These are phyloP conservation scores for Nezara viridula DNA, from an alignment of 2,888 invertebrate genomes.

Conservation along the genomic window DNA sequence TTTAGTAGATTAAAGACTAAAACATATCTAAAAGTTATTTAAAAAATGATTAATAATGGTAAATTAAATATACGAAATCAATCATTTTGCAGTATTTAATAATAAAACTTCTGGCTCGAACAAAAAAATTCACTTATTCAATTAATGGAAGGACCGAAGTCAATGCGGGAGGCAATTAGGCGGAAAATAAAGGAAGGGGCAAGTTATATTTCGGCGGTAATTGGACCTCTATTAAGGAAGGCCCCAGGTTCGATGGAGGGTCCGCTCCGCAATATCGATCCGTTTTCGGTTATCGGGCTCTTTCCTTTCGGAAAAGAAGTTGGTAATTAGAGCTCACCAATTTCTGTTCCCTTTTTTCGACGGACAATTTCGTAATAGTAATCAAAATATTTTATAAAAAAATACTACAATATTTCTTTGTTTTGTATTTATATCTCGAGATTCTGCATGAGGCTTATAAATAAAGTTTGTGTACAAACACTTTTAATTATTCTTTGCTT, in stretches of 20 bases:
- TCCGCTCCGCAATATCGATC: not conserved
- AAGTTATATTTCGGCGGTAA: slow-evolving; percentile 26
- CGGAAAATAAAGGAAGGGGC: not conserved
- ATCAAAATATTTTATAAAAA: too few relatives aligned
- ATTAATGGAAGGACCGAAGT: not conserved
- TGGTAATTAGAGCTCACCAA: not conserved
- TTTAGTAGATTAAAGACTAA: too few relatives aligned
- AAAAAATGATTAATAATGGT: not conserved
- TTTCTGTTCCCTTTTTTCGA: too few relatives aligned
- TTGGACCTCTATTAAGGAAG: slow-evolving; percentile 17
- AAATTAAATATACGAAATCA: too few relatives aligned
- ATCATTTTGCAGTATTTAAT: not conserved
- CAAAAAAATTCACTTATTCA: not conserved
- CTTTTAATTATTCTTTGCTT: too few relatives aligned
- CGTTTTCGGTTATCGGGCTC: not conserved
- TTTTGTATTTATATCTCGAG: too few relatives aligned
- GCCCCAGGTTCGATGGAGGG: not conserved
- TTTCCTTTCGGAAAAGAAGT: not conserved
- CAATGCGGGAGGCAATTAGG: not conserved
- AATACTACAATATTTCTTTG: too few relatives aligned
- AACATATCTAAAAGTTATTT: too few relatives aligned
- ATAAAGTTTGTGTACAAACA: too few relatives aligned
- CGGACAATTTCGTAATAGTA: too few relatives aligned
- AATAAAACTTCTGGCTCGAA: not conserved
- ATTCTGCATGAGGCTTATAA: too few relatives aligned